These are phyloP conservation scores for Myotis brandtii DNA, from an alignment of 2,113 vertebrate species.

Conservation along the genomic window DNA sequence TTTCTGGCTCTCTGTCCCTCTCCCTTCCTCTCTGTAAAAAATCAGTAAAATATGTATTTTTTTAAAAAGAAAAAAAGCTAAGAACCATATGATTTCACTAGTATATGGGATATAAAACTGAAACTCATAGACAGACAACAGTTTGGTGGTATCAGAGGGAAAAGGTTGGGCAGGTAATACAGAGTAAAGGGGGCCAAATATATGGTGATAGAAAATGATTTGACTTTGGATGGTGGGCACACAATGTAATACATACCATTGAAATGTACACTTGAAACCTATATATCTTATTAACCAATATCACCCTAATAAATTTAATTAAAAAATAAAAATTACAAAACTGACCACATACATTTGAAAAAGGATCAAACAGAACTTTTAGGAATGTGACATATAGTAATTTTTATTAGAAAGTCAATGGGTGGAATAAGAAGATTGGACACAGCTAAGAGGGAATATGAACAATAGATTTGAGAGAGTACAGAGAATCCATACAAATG, in stretches of 20 bases:
- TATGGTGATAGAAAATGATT: background rate
- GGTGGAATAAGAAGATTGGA: background rate
- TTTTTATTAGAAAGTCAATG: background rate
- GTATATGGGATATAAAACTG: background rate
- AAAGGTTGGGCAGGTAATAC: background rate
- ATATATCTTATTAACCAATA: background rate
- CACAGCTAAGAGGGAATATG: background rate
- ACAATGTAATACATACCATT: background rate
- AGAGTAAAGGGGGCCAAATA: background rate
- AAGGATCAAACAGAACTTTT: background rate
- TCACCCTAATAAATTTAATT: background rate
- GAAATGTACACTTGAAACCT: background rate
- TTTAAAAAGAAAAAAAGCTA: background rate
- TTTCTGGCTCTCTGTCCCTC: too few relatives aligned
- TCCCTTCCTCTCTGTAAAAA: too few relatives aligned
- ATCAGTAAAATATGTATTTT: too few relatives aligned
- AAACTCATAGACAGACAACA: background rate
- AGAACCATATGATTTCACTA: background rate
- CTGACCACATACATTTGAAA: background rate
- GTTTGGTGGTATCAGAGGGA: background rate
- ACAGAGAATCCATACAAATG: background rate
- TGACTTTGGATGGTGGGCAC: background rate
- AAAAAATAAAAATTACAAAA: background rate
- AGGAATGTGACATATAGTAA: constrained; percentile 21
- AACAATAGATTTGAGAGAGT: background rate